These are phyloP conservation scores for Catostylus mosaicus DNA, from an alignment of 30 jellyfish, hydroid and myxozoan genomes.

Conservation along the genomic window DNA sequence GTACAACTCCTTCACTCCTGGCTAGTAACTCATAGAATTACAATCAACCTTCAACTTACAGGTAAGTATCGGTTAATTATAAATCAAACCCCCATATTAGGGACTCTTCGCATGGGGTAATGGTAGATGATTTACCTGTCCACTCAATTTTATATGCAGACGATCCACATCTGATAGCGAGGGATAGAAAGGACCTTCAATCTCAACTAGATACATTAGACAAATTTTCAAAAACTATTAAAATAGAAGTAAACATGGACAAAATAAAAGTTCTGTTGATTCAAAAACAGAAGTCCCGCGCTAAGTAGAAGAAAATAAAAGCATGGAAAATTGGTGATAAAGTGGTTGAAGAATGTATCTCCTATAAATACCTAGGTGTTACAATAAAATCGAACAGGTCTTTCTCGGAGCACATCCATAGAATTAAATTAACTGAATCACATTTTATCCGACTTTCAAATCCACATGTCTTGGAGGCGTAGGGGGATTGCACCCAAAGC, in stretches of 20 bases:
- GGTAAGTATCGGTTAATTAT: too few species aligned
- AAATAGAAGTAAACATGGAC: conserved; percentile 22
- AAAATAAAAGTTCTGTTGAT: conserved; percentile 12
- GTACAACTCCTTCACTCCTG: too few species aligned
- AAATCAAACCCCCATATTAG: conserved; percentile 20
- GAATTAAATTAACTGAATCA: too few species aligned
- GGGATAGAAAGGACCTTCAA: conserved; percentile 36
- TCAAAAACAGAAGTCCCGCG: conserved; percentile 23
- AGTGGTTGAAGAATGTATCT: conserved; percentile 8
- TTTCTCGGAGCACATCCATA: neutral
- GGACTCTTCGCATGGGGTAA: conserved; percentile 23
- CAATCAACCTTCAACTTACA: too few species aligned
- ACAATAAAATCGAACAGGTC: neutral
- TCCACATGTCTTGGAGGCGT: too few species aligned
- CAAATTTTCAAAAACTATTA: conserved; percentile 7
- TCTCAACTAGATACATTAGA: conserved; percentile 27
- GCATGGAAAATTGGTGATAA: conserved; percentile 9
- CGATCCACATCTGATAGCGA: conserved; percentile 23
- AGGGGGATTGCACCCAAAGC: too few species aligned
- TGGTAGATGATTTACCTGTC: conserved; percentile 22
- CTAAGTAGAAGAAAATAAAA: neutral
- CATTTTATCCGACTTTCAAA: too few species aligned
- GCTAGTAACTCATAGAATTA: too few species aligned
- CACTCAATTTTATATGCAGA: conserved; percentile 36
- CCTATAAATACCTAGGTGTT: conserved; percentile 6